phyloP scores from a whole-genome alignment of 2,113 vertebrate species.

The Cyphomyrus plagiostoma region DNA sequence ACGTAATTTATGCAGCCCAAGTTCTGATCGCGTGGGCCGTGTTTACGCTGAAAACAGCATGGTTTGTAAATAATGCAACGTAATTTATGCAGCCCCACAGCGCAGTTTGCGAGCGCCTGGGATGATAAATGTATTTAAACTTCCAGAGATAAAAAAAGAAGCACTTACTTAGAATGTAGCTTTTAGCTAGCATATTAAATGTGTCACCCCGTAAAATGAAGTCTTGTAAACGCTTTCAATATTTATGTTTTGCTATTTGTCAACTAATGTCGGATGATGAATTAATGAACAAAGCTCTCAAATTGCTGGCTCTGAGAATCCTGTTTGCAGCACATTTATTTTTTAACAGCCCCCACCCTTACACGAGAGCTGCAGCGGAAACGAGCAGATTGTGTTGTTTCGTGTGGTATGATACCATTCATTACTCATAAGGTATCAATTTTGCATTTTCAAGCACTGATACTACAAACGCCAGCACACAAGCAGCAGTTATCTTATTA shows the following conservation, averaged over 20 bases:
- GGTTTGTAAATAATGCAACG: constrained; percentile 50
- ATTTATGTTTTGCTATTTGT: constrained; percentile 71
- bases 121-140: constrained; percentile 40
- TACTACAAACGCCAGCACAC: constrained; percentile 54
- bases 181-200: constrained; percentile 68
- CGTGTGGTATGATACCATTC: constrained; percentile 52
- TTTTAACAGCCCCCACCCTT: constrained; percentile 53
- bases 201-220: constrained; percentile 64
- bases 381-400: constrained; percentile 64
- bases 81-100: constrained; percentile 49
- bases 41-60: constrained; percentile 41
- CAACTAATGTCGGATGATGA: constrained; percentile 67
- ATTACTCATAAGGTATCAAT: constrained; percentile 48
- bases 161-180: constrained; percentile 49
- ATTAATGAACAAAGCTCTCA: constrained; percentile 66
- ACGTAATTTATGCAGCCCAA: constrained; percentile 46
- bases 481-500: constrained; percentile 21
- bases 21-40: constrained; percentile 36
- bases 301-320: constrained; percentile 46
- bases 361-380: constrained; percentile 56
- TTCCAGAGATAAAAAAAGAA: constrained; percentile 23
- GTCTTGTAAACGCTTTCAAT: constrained; percentile 62
- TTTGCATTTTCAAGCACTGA: constrained; percentile 36
- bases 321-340: constrained; percentile 59
- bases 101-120: constrained; percentile 24